A percentile compares a stretch with the other conserved stretches of the same genome.
These are phyloP conservation scores for Lamprotornis superbus DNA, from an alignment of 2,113 vertebrate genomes.

Conservation along the genomic window DNA sequence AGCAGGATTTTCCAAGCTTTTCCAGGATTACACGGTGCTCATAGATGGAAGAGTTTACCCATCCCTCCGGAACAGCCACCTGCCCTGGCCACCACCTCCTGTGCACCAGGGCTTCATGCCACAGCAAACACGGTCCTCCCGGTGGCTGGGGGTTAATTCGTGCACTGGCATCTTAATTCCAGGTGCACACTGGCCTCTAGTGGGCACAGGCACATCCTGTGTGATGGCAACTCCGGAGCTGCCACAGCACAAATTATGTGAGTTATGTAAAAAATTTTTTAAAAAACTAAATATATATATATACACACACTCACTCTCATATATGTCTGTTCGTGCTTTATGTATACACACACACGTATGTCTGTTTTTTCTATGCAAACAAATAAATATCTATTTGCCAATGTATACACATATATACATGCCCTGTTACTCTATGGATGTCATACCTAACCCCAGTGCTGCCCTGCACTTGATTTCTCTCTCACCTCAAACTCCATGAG, in stretches of 20 bases:
- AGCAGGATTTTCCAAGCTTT: neutral
- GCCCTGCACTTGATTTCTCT: neutral
- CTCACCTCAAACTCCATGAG: neutral
- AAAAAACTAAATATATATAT: too few species aligned
- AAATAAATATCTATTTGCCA: neutral
- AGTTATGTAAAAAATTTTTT: neutral
- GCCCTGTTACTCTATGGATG: too few species aligned
- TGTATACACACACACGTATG: neutral
- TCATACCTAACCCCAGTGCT: neutral
- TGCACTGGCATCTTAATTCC: neutral
- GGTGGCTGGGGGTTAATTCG: neutral
- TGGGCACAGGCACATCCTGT: neutral
- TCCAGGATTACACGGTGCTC: neutral
- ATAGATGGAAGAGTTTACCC: neutral
- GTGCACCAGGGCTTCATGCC: neutral
- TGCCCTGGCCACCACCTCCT: neutral
- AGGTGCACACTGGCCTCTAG: conserved; percentile 64
- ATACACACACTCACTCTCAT: accelerated
- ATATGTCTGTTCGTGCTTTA: neutral
- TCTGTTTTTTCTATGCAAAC: accelerated
- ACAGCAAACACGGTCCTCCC: neutral
- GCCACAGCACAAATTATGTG: accelerated
- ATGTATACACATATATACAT: accelerated
- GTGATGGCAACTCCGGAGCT: neutral
- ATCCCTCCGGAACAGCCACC: neutral